Conservation (phyloP, 2,888 invertebrate species). For the Noctua janthina region DNA sequence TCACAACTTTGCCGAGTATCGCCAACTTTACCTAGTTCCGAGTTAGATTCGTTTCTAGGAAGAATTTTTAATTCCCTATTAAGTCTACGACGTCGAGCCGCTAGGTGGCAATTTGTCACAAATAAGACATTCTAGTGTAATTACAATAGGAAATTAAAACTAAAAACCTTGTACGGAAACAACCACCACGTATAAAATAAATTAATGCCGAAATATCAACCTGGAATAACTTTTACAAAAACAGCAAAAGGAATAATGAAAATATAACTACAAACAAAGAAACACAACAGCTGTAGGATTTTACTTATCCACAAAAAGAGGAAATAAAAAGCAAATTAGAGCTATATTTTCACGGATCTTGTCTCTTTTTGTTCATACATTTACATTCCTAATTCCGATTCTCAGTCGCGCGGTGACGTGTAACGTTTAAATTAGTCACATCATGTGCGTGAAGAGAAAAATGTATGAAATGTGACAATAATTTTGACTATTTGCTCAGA, state of each 20-base stretch:
- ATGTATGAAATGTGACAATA: not conserved
- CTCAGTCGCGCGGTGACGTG: not conserved
- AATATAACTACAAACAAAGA: not conserved
- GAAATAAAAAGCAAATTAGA: constrained; percentile 28
- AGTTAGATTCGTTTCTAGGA: constrained; percentile 15
- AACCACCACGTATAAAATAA: not conserved
- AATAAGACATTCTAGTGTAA: not conserved
- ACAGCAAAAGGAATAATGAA: not conserved
- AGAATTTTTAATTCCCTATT: constrained; percentile 50
- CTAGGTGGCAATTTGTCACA: not conserved
- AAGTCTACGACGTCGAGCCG: not conserved
- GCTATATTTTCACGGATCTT: constrained; percentile 12
- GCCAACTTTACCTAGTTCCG: constrained; percentile 17
- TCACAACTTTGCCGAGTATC: constrained; percentile 29
- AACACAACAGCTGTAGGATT: not conserved
- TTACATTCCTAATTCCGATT: constrained; percentile 26
- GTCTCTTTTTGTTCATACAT: constrained; percentile 25
- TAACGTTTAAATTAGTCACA: not conserved
- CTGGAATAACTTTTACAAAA: not conserved
- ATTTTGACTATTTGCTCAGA: not conserved
- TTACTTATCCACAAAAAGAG: not conserved
- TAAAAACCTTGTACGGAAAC: not conserved
- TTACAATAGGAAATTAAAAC: not conserved
- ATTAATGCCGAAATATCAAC: not conserved
- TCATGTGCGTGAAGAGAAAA: constrained; percentile 12